Evolutionary conservation across 2,888 invertebrate species (phyloP).

Genomic region (Rotaria sp.): DNA sequence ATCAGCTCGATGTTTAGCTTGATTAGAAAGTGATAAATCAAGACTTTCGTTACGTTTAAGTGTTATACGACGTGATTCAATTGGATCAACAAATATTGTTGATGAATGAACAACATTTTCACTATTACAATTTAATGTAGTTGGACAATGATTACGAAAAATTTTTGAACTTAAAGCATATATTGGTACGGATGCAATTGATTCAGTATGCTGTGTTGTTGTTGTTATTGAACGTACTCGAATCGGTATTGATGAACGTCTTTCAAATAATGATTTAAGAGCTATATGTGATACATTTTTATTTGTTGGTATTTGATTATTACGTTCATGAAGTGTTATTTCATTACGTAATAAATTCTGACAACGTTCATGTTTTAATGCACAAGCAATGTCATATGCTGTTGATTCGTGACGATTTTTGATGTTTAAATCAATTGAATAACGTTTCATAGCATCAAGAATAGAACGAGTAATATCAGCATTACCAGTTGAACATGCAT

Average conservation of each 20-base stretch:
- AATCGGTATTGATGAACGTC: not conserved
- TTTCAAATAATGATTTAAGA: not conserved
- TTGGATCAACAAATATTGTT: not conserved
- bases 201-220: too few species aligned
- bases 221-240: not conserved
- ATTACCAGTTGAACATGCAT: conserved; percentile 15
- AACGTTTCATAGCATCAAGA: not conserved
- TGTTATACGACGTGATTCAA: not conserved
- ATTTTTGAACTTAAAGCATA: not conserved
- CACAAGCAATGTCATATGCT: conserved; percentile 5
- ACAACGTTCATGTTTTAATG: not conserved
- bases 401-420: not conserved
- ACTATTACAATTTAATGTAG: not conserved
- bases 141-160: not conserved
- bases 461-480: not conserved
- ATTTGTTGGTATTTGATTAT: not conserved
- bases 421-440: not conserved
- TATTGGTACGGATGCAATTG: not conserved
- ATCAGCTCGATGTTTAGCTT: not conserved
- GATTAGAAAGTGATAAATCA: not conserved
- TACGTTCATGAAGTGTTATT: not conserved
- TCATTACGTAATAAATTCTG: not conserved
- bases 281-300: not conserved
- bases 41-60: not conserved
- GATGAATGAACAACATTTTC: not conserved